Conservation (phyloP, 2,888 invertebrate genomes). For the Cryptops parisi region DNA sequence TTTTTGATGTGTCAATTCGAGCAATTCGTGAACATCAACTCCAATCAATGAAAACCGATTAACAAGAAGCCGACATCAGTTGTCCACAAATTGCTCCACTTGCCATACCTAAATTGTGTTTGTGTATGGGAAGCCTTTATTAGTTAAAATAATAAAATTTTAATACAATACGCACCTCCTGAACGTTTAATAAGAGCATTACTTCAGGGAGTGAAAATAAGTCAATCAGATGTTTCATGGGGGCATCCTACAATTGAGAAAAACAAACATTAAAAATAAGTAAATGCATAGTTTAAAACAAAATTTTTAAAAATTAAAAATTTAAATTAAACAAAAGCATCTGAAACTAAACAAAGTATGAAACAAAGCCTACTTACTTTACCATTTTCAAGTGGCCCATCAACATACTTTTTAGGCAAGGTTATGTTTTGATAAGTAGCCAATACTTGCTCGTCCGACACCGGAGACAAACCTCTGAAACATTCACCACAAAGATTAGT, state of each 20-base stretch:
- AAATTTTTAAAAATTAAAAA: not conserved
- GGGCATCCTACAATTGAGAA: constrained; percentile 24
- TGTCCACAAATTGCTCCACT: too few species aligned
- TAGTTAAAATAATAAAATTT: not conserved
- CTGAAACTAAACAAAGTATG: not conserved
- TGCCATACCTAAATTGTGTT: too few species aligned
- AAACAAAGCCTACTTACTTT: not conserved
- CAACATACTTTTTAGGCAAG: constrained; percentile 74
- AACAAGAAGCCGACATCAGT: too few species aligned
- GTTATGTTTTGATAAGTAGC: constrained; percentile 69
- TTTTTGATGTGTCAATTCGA: too few species aligned
- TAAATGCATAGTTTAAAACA: too few species aligned
- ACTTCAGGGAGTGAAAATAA: constrained; percentile 95
- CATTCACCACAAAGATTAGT: too few species aligned
- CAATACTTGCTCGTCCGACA: constrained; percentile 70
- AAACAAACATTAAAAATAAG: not conserved
- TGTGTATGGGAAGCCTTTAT: too few species aligned
- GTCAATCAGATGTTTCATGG: constrained; percentile 91
- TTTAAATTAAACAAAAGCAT: too few species aligned
- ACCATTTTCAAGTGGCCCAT: constrained; percentile 35
- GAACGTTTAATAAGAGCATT: constrained; percentile 80
- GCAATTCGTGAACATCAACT: too few species aligned
- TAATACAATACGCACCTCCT: constrained; percentile 41
- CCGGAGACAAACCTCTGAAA: constrained; percentile 50
- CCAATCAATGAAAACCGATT: too few species aligned